Percentiles rank a stretch among this genome's conserved stretches.
Evolutionary conservation across 37 sponge, comb jelly and placozoan genomes (phyloP).

Genomic region (Beroe ovata): DNA sequence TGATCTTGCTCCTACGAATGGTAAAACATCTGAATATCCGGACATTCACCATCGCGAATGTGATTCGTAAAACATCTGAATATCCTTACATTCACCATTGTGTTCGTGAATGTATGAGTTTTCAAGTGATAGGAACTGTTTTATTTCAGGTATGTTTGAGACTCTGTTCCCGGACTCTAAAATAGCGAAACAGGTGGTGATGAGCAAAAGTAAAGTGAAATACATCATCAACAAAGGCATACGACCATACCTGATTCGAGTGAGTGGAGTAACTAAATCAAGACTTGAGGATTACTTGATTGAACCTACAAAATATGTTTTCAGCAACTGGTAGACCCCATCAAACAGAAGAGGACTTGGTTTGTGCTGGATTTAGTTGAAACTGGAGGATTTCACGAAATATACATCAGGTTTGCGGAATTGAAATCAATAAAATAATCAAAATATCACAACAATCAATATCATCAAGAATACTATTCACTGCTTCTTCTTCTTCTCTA

Average conservation of each 20-base stretch:
- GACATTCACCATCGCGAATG: no score
- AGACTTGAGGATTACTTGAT: background rate
- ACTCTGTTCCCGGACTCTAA: slow-evolving; percentile 49
- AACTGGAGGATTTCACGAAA: slow-evolving; percentile 3
- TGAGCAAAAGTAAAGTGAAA: background rate
- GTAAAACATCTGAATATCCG: no score
- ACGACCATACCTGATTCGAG: background rate
- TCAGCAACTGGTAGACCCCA: slow-evolving; percentile 41
- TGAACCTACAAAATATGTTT: background rate
- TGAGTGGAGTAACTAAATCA: background rate
- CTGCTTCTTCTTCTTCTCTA: background rate
- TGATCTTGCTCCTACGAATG: no score
- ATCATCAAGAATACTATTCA: slow-evolving; percentile 2
- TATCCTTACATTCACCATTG: no score
- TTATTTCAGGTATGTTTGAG: slow-evolving; percentile 25
- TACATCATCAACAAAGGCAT: slow-evolving; percentile 62
- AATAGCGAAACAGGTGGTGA: slow-evolving; percentile 25
- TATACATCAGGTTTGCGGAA: slow-evolving; percentile 15
- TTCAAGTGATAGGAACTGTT: no score
- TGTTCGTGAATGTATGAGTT: no score
- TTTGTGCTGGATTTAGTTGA: slow-evolving; percentile 7
- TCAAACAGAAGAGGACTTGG: background rate
- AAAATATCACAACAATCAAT: slow-evolving; percentile 6
- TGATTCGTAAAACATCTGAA: no score
- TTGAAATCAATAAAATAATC: background rate